Evolutionary conservation across 2,888 invertebrate genomes (phyloP), one percentile per base, ranked within the genome.

Genomic region (Eristalis intricaria): DNA sequence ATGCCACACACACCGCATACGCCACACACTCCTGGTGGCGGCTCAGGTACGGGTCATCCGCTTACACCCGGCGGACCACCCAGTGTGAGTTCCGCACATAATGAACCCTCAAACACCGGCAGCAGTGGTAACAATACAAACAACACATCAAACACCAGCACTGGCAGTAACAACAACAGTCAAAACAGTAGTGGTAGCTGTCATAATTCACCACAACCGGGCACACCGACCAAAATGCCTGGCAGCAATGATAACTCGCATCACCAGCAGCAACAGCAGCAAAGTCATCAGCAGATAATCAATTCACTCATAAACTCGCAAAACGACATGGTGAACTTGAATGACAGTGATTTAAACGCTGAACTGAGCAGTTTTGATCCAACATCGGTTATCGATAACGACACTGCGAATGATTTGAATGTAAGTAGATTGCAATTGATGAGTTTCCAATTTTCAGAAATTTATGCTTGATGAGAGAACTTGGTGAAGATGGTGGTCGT

Each of bases 281-380:
- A 92, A 84, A 87, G 68, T 71, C 87, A 87, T 76, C 92, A 93
- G 63, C 91, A 91, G 89, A 90, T 91, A 38, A 91, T 91, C 35
- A 92, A 91, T 89, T 91, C 91, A 38, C 84, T 92, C 87, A 91
- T 91, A 66, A 91, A 91, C 88, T 90, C 91, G 63, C 91, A 91
- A 78, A 90, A 90, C 64, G 90, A 90, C 84, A 89, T 91, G 89
- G 90, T 93, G 79, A 93, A 92, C 90, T 91, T 93, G 77, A 94
- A 95, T 78, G 95, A 96, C 90, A 96, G 96, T 89, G 97, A 97
- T 93, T 95, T 97, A 91, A 97, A 97, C 88, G 97, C 97, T 74
- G 98, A 98, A 93, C 95, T 98, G 91, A 91, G 92, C 82, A 97
- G 97, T 93, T 98, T 98, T 92, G 98, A 98, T 94, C 98, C 98